These are phyloP conservation scores for Galagoides demidoff DNA, from an alignment of 2,797 vertebrate species.

Conservation along the genomic window DNA sequence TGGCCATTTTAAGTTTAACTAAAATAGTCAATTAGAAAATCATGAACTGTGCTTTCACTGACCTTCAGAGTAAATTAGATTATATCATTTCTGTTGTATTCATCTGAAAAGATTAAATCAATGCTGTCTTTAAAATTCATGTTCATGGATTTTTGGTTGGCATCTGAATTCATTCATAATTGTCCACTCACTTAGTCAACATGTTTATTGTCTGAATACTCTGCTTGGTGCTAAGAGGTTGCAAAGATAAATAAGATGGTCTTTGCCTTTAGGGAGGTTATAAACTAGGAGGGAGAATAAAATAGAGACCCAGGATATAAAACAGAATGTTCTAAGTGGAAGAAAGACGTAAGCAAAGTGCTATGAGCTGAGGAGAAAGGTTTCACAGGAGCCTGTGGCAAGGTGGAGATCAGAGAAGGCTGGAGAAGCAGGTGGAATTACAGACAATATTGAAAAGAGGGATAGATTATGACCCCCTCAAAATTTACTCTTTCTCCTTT, in stretches of 20 bases:
- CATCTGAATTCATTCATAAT: conserved; percentile 32
- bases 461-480: background rate
- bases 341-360: background rate
- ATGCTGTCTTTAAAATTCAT: conserved; percentile 75
- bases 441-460: background rate
- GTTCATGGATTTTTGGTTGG: conserved; percentile 6
- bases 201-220: conserved; percentile 3
- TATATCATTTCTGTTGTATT: conserved; percentile 80
- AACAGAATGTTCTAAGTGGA: background rate
- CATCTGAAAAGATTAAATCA: conserved; percentile 88
- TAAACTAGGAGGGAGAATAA: background rate
- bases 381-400: background rate
- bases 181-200: background rate
- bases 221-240: background rate
- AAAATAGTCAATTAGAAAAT: conserved; percentile 76
- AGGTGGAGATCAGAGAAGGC: background rate
- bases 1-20: conserved; percentile 70
- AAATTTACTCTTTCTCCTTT: background rate
- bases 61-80: conserved; percentile 78
- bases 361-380: background rate
- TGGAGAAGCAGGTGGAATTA: background rate
- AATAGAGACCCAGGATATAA: background rate
- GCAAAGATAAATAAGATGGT: background rate
- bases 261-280: background rate
- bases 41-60: conserved; percentile 62